phyloP scores from a whole-genome alignment of 30 jellyfish, hydroid and myxozoan species.

The Cassiopea xamachana region DNA sequence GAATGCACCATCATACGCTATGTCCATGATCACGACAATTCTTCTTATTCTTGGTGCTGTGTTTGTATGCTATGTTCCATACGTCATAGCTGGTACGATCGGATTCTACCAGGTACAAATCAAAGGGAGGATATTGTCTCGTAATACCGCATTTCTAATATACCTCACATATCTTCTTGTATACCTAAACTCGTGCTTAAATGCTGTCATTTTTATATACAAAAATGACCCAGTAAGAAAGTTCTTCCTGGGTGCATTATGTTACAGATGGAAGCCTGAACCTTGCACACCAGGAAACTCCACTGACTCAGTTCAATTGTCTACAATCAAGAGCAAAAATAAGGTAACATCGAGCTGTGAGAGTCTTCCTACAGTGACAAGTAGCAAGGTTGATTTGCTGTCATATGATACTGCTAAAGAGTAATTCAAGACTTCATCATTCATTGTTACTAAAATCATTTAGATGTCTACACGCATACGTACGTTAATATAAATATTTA shows the following conservation, averaged over 20 bases:
- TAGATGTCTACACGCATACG: no score
- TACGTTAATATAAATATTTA: no score
- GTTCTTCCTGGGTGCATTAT: background rate
- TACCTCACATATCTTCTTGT: conserved; percentile 40
- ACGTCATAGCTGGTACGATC: conserved; percentile 38
- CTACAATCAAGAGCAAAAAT: conserved; percentile 2
- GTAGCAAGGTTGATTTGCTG: conserved; percentile 14
- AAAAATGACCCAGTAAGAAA: conserved; percentile 43
- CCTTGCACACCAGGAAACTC: conserved; percentile 15
- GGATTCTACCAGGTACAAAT: conserved; percentile 34
- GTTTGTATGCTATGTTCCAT: conserved; percentile 46
- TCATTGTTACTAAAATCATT: no score
- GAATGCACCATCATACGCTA: conserved; percentile 36
- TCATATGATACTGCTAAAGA: background rate
- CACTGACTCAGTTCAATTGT: conserved; percentile 23
- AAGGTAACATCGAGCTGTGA: conserved; percentile 27
- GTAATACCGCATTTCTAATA: background rate
- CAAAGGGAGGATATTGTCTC: background rate
- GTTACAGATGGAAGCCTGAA: background rate
- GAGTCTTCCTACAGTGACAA: conserved; percentile 18
- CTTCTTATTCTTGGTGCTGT: conserved; percentile 47
- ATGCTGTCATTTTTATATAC: conserved; percentile 51
- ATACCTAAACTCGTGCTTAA: conserved; percentile 46
- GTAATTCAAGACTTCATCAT: background rate
- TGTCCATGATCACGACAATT: conserved; percentile 46